Evolutionary conservation across 2,113 vertebrate species (phyloP).

Genomic region (Chelonoidis abingdonii): DNA sequence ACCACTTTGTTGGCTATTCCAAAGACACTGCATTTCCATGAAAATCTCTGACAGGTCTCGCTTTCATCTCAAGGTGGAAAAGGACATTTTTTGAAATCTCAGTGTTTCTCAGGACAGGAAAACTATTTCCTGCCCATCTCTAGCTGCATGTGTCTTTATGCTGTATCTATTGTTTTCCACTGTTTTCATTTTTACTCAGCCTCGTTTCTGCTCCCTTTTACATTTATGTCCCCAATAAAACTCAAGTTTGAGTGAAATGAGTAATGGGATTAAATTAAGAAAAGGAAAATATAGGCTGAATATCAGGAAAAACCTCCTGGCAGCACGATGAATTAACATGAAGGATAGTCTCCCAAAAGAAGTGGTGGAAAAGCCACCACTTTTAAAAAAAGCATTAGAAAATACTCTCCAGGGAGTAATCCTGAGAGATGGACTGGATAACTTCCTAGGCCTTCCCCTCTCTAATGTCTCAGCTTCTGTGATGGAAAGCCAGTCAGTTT

Average conservation of each 20-base stretch:
- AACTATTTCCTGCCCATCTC: background rate
- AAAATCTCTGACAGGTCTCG: background rate
- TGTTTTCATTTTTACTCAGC: background rate
- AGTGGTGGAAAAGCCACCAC: background rate
- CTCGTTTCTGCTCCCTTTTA: background rate
- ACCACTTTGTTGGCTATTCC: background rate
- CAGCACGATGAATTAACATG: background rate
- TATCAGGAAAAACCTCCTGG: background rate
- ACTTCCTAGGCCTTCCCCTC: slow-evolving; percentile 3
- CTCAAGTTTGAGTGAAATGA: slow-evolving; percentile 29
- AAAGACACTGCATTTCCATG: background rate
- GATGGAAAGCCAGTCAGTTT: slow-evolving; percentile 29
- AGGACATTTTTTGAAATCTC: background rate
- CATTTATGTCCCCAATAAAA: background rate
- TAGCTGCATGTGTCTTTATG: fast-evolving
- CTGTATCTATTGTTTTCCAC: background rate
- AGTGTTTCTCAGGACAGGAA: background rate
- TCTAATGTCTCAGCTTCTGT: background rate
- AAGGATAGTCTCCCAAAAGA: background rate
- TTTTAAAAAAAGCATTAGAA: slow-evolving; percentile 24
- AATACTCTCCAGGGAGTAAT: slow-evolving; percentile 21
- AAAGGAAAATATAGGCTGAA: background rate
- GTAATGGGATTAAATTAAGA: slow-evolving; percentile 24
- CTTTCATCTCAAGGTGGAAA: background rate
- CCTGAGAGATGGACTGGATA: slow-evolving; percentile 27